Conservation (phyloP, 2,113 vertebrate genomes). For the Machaerirhynchus nigripectus region DNA sequence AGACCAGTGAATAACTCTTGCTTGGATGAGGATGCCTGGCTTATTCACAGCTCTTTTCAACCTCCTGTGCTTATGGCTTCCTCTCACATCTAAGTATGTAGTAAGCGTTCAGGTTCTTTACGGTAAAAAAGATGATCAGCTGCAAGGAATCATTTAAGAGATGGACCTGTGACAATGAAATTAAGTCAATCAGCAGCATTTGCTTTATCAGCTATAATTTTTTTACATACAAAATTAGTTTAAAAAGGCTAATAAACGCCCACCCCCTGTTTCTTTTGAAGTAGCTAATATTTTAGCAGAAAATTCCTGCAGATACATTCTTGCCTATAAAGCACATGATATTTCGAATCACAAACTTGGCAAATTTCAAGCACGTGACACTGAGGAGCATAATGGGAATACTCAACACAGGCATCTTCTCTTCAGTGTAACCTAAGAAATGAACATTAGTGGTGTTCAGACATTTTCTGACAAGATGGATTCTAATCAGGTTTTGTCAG, state of each 20-base stretch:
- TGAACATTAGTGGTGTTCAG: background rate
- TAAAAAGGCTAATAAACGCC: background rate
- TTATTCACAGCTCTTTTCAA: conserved; percentile 36
- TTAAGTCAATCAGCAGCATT: background rate
- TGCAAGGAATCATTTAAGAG: background rate
- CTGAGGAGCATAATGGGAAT: background rate
- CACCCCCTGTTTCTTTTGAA: background rate
- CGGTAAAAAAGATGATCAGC: background rate
- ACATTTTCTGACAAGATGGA: background rate
- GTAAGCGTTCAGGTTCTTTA: background rate
- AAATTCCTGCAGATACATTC: background rate
- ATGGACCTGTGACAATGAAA: background rate
- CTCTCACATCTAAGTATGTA: background rate
- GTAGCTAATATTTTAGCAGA: background rate
- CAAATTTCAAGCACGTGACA: background rate
- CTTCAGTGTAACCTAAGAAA: background rate
- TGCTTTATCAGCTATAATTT: background rate
- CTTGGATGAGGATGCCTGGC: conserved; percentile 27
- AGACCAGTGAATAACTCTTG: conserved; percentile 55
- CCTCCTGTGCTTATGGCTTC: conserved; percentile 8
- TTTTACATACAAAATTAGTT: background rate
- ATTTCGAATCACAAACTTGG: background rate
- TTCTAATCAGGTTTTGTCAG: background rate
- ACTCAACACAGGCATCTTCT: background rate
- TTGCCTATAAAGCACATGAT: background rate